Percentiles rank a stretch among this genome's conserved stretches.
phyloP scores from a whole-genome alignment of 2,113 vertebrate genomes.

The sheep (Ovis aries) region DNA sequence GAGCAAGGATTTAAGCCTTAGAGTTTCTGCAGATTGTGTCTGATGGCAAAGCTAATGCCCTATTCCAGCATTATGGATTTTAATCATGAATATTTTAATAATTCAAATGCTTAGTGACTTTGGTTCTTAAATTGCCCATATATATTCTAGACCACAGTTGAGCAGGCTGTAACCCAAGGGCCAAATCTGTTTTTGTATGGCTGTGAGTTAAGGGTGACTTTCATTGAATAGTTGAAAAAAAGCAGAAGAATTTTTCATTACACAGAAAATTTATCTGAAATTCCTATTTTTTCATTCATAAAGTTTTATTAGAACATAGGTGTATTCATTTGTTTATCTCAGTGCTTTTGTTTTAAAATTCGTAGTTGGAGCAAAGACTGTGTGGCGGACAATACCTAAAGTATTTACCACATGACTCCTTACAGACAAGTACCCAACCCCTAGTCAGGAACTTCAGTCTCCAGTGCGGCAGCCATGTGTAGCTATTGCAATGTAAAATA shows the following conservation, averaged over 20 bases:
- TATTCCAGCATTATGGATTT: not conserved
- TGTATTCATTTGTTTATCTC: not conserved
- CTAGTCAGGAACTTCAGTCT: not conserved
- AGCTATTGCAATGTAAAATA: not conserved
- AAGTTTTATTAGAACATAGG: not conserved
- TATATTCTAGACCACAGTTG: not conserved
- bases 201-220: slow-evolving; percentile 11
- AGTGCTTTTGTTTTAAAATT: not conserved
- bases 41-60: not conserved
- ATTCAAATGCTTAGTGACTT: not conserved
- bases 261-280: not conserved
- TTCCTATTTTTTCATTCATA: not conserved
- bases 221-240: not conserved
- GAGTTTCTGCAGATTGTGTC: not conserved
- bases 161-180: not conserved
- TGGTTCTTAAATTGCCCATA: not conserved
- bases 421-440: not conserved
- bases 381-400: not conserved
- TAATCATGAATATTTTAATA: not conserved
- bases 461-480: not conserved
- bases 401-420: not conserved
- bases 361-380: not conserved
- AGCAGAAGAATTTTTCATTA: not conserved
- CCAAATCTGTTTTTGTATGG: not conserved
- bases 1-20: not conserved